Conservation (phyloP, 2,113 vertebrate species). For the Eubucco bourcierii region DNA sequence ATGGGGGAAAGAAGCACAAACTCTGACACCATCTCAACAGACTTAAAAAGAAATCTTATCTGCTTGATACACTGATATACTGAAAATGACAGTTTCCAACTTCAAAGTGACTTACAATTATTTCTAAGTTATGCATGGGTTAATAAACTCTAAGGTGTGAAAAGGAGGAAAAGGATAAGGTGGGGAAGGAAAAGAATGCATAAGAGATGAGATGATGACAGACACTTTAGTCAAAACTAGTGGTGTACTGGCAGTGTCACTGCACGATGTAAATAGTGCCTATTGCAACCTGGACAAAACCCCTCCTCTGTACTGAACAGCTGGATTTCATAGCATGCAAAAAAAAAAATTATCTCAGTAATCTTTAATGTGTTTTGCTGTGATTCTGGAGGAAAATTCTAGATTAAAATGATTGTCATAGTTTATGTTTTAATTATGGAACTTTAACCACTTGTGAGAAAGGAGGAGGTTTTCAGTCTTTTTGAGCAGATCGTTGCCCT, state of each 20-base stretch:
- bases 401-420: background rate
- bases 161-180: background rate
- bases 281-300: background rate
- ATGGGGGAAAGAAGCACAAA: background rate
- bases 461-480: background rate
- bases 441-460: background rate
- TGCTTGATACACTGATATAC: background rate
- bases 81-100: background rate
- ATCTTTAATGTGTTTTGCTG: background rate
- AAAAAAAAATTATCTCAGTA: background rate
- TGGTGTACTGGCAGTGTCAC: background rate
- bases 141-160: background rate
- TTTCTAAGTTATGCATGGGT: background rate
- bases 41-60: background rate
- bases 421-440: background rate
- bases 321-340: background rate
- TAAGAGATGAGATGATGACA: background rate
- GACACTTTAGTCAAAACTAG: background rate
- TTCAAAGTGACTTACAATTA: background rate
- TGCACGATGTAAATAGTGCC: background rate
- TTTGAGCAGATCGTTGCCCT: background rate
- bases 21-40: background rate
- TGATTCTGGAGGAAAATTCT: slow-evolving; percentile 2
- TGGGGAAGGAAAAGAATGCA: background rate
- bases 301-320: background rate